Evolutionary conservation across 2,888 invertebrate species (phyloP).

Genomic region (Netelia fuscicornis): DNA sequence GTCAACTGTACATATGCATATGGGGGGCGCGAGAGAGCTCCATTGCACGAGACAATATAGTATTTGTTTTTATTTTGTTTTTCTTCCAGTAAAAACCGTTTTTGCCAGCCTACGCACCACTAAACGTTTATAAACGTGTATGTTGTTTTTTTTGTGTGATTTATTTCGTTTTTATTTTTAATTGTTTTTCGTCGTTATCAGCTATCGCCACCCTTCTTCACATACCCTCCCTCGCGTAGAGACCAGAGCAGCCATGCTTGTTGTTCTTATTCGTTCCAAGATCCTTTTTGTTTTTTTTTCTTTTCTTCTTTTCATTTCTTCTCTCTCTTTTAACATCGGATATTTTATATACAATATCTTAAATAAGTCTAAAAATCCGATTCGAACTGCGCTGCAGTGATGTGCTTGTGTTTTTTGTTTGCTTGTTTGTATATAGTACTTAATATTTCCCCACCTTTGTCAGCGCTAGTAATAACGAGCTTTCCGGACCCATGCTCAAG

Average conservation of each 20-base stretch:
- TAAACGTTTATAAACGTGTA: constrained; percentile 55
- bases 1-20: constrained; percentile 71
- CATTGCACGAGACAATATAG: constrained; percentile 73
- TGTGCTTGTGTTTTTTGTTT: constrained; percentile 3
- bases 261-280: constrained; percentile 1
- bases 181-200: constrained; percentile 31
- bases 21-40: constrained; percentile 33
- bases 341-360: constrained; percentile 64
- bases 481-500: background rate
- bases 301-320: constrained; percentile 9
- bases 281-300: constrained; percentile 5
- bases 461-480: background rate
- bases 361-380: constrained; percentile 53
- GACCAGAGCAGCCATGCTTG: constrained; percentile 32
- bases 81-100: constrained; percentile 64
- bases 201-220: constrained; percentile 22
- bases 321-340: constrained; percentile 19
- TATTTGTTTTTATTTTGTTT: constrained; percentile 74
- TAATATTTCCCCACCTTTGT: constrained; percentile 6
- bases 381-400: constrained; percentile 53
- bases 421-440: constrained; percentile 4
- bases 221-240: constrained; percentile 24
- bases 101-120: constrained; percentile 63
- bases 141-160: constrained; percentile 42
- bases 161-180: constrained; percentile 6